Conservation (phyloP, 1,140 invertebrate species). For the Penaeus indicus region DNA sequence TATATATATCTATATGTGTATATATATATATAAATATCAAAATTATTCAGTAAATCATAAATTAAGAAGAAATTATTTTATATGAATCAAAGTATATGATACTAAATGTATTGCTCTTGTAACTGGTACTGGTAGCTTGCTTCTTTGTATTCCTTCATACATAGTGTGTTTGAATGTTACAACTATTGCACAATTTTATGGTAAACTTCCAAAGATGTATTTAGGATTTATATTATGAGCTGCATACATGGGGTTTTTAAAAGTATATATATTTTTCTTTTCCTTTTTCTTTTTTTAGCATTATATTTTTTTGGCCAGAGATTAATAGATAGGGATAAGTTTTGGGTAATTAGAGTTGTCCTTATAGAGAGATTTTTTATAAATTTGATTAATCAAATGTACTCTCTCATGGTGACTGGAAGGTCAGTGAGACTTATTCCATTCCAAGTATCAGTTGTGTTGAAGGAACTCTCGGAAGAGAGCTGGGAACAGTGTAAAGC, state of each 20-base stretch:
- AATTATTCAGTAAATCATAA: slow-evolving; percentile 35
- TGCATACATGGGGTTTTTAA: slow-evolving; percentile 16
- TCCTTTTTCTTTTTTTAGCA: not conserved
- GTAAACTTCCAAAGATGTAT: slow-evolving; percentile 44
- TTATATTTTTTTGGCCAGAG: too few species aligned
- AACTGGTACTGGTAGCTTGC: slow-evolving; percentile 47
- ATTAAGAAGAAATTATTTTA: slow-evolving; percentile 41
- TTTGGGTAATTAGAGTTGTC: too few species aligned
- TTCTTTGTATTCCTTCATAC: slow-evolving; percentile 29
- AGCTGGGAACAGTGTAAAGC: too few species aligned
- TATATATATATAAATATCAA: slow-evolving; percentile 34
- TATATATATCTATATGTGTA: too few species aligned
- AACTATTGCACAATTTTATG: slow-evolving; percentile 35
- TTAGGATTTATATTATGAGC: slow-evolving; percentile 26
- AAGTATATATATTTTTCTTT: not conserved
- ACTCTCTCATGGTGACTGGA: too few species aligned
- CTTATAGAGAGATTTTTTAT: too few species aligned
- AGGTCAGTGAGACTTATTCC: too few species aligned
- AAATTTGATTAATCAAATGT: too few species aligned
- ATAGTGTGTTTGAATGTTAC: slow-evolving; percentile 22
- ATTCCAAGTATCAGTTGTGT: too few species aligned
- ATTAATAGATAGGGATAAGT: too few species aligned
- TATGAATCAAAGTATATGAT: slow-evolving; percentile 51
- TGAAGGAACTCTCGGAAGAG: too few species aligned
- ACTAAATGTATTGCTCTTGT: slow-evolving; percentile 42